Conservation (phyloP, 2,113 vertebrate genomes). For the Hippoglossus stenolepis region DNA sequence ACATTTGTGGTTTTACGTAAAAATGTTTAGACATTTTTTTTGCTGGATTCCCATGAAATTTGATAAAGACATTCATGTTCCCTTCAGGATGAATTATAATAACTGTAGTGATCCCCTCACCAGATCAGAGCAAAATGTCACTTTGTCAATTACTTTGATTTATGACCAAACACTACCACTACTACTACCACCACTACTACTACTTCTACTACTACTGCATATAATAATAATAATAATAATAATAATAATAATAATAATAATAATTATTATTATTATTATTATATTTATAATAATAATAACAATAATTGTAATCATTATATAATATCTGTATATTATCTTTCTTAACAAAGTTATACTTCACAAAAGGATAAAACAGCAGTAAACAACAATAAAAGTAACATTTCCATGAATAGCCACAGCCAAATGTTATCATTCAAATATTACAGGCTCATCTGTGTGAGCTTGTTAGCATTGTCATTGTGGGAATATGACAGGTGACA, state of each 20-base stretch:
- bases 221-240: too few relatives aligned
- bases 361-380: too few relatives aligned
- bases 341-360: too few relatives aligned
- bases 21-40: not conserved
- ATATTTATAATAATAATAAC: too few relatives aligned
- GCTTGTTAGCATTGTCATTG: conserved; percentile 9
- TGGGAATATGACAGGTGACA: not conserved
- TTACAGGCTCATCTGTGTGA: not conserved
- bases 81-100: not conserved
- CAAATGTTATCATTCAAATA: not conserved
- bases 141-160: not conserved
- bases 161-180: too few relatives aligned
- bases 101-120: not conserved
- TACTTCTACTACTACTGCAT: too few relatives aligned
- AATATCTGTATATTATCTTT: too few relatives aligned
- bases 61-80: not conserved
- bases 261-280: not conserved
- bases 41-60: too few relatives aligned
- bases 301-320: not conserved
- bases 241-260: too few relatives aligned
- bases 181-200: too few relatives aligned
- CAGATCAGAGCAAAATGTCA: not conserved
- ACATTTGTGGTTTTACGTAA: not conserved
- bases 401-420: not conserved
- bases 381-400: too few relatives aligned